Evolutionary conservation across 2,888 invertebrate genomes (phyloP), one percentile per base, ranked within the genome.

Genomic region (Apodemia mormo): DNA sequence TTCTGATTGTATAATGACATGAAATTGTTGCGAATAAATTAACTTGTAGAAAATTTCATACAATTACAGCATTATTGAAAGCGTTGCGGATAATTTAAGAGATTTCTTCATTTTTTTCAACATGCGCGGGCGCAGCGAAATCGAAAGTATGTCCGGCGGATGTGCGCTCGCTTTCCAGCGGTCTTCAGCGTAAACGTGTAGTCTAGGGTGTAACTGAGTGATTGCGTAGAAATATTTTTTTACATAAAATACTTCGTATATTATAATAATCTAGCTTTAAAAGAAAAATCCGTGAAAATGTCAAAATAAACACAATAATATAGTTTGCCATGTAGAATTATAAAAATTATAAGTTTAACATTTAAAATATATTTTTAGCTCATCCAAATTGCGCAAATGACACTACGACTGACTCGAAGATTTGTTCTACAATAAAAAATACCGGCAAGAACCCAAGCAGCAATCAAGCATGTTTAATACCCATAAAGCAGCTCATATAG

Each of bases 71-170:
- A 71, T 71, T 70, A 73, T 71, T 70, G 73, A 71, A 73, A 73
- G 71, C 72, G 74, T 71, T 67, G 68, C 72, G 70, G 73, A 65
- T 71, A 43, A 71, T 73, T 73, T 71, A 70, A 68, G 71, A 75
- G 67, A 70, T 71, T 70, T 68, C 68, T 66, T 56, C 69, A 66
- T 65, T 69, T 70, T 37, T 70, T 71, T 52, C 67, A 12, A 68
- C 70, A 71, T 76, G 75, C 77, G 78, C 78, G 69, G 69, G 74
- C 77, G 77, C 76, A 75, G 76, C 71, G 77, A 80, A 80, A 80
- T 73, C 78, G 80, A 80, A 80, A 80, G 80, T 81, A 73, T 69
- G 72, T 58, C 58, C 58, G 70, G 72, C 78, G 78, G 78, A 78
- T 77, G 75, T 75, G 72, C 70, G 74, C 67, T 70, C 76, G 74